Base-by-base conservation (phyloP, 2,113 vertebrate genomes). In the Manacus vitellinus region DNA sequence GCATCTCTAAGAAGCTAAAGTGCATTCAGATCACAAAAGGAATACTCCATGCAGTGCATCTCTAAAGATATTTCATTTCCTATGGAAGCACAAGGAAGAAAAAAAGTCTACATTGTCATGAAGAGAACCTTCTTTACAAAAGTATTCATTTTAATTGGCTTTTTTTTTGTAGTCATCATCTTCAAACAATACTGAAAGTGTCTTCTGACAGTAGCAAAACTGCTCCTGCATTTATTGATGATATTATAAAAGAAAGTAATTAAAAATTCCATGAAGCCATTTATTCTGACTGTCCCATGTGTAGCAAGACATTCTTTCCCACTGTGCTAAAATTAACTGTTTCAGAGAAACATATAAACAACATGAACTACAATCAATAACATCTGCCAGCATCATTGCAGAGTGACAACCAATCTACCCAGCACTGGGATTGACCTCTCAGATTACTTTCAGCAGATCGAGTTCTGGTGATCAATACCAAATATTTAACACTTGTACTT, bases 191-290 rank as follows among this genome's bases (percentile, higher is more conserved):
- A 59, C 46, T 86, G 49, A 7, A n/a, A 73, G 19, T 59, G 47
- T 78, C 75, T 86, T 94, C 75, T 84, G 43, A 81, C 72, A 77
- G 75, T n/a, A 91, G 65, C 35, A 89, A 91, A 71, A 74, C 23
- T 41, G 43, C 31, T 54, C 52, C 79, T 85, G 46, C 37, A 31
- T 68, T 92, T 74, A 63, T 82, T 92, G 74, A 87, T 85, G 78
- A 72, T 51, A 44, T 46, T 24, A 75, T 52, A 90, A 89, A 79
- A 94, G n/a, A 76, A 91, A 58, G 39, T 84, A 78, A 95, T 95
- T 87, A 88, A 84, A 96, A 94, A 70, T 75, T 78, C 61, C 41
- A 49, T 22, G 9, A 73, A 77, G 56, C 47, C 54, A 46, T 65
- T 59, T 47, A 85, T 92, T 76, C 74, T 67, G n/a, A 27, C 63